phyloP scores from a whole-genome alignment of 2,113 vertebrate species.

The Epinephelus moara region DNA sequence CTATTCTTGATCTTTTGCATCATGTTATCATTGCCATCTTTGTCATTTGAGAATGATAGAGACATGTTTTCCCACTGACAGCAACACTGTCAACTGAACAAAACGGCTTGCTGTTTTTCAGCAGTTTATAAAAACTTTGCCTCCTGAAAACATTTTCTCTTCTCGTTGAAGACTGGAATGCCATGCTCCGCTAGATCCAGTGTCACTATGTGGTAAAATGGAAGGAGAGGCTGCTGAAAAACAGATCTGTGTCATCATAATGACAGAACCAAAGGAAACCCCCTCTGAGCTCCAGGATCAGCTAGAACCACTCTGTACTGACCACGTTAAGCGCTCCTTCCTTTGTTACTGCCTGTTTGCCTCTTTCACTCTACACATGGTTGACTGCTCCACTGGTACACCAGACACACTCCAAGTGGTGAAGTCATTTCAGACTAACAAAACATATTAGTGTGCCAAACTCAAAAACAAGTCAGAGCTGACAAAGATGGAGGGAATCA shows the following conservation, averaged over 20 bases:
- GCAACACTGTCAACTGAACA: neutral
- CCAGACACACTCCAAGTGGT: slow-evolving; percentile 6
- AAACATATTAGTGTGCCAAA: slow-evolving; percentile 14
- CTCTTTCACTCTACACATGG: slow-evolving; percentile 12
- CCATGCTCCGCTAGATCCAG: slow-evolving; percentile 12
- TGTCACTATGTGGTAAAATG: slow-evolving; percentile 20
- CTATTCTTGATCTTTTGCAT: neutral
- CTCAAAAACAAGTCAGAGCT: slow-evolving; percentile 29
- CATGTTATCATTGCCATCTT: neutral
- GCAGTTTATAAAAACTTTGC: neutral
- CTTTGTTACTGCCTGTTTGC: slow-evolving; percentile 39
- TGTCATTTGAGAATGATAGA: neutral
- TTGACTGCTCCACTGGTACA: slow-evolving; percentile 25
- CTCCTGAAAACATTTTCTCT: neutral
- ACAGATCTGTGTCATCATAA: slow-evolving; percentile 43
- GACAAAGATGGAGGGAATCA: neutral
- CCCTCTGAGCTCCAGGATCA: slow-evolving; percentile 53
- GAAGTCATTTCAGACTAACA: slow-evolving; percentile 9
- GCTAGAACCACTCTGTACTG: slow-evolving; percentile 24
- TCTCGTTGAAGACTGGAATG: slow-evolving; percentile 34
- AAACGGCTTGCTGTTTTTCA: neutral
- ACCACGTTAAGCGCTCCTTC: neutral
- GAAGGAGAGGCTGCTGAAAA: slow-evolving; percentile 28
- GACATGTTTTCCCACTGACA: neutral
- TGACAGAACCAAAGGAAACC: slow-evolving; percentile 25